Percentiles rank a stretch among this genome's conserved stretches.
phyloP scores from a whole-genome alignment of 1,140 invertebrate species.

The Hyposmocoma kahamanoa region DNA sequence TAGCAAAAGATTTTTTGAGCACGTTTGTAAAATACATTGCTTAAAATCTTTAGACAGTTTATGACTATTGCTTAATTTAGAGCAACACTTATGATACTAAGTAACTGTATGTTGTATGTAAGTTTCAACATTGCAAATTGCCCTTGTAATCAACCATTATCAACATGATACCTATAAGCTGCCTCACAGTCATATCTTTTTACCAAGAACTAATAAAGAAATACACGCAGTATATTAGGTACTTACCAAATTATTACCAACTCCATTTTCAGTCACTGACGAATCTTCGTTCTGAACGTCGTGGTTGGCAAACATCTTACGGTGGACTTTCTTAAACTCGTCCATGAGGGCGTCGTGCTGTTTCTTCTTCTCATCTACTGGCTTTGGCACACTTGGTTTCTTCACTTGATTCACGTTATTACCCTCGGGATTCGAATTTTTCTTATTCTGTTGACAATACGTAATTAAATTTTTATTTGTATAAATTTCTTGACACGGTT shows the following conservation, averaged over 20 bases:
- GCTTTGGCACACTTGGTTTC: conserved; percentile 38
- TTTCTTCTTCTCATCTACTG: conserved; percentile 75
- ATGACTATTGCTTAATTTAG: too few relatives aligned
- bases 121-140: too few relatives aligned
- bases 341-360: conserved; percentile 87
- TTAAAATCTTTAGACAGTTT: too few relatives aligned
- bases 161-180: too few relatives aligned
- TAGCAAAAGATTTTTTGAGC: too few relatives aligned
- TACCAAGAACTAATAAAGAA: too few relatives aligned
- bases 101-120: too few relatives aligned
- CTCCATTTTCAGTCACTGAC: conserved; percentile 14
- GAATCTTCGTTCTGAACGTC: conserved; percentile 16
- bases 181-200: too few relatives aligned
- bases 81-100: too few relatives aligned
- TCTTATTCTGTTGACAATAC: conserved; percentile 38
- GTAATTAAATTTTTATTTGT: conserved; percentile 7
- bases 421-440: conserved; percentile 27
- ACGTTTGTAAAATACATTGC: too few relatives aligned
- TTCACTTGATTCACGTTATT: conserved; percentile 19
- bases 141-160: too few relatives aligned
- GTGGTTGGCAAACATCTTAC: conserved; percentile 84
- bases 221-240: conserved; percentile 16
- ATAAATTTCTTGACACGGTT: too few relatives aligned
- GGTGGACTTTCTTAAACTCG: conserved; percentile 89
- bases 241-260: conserved; percentile 29